These are phyloP conservation scores for Python bivittatus DNA, from an alignment of 2,113 vertebrate species.

Conservation along the genomic window DNA sequence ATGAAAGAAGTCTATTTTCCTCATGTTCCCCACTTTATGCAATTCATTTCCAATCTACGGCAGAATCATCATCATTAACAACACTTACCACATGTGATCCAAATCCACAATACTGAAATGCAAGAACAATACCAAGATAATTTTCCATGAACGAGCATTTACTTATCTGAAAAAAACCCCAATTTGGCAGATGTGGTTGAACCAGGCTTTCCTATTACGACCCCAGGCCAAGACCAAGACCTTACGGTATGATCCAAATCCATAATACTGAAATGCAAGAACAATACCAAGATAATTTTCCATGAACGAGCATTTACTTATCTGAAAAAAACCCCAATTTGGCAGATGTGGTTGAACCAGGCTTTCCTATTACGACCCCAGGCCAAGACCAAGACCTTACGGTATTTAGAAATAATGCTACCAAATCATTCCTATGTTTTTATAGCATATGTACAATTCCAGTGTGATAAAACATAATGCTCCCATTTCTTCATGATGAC, in stretches of 20 bases:
- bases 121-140: conserved; percentile 24
- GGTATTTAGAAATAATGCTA: conserved; percentile 18
- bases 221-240: conserved; percentile 7
- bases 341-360: conserved; percentile 25
- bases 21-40: background rate
- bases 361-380: conserved; percentile 6
- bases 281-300: conserved; percentile 12
- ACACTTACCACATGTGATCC: background rate
- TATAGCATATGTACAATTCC: conserved; percentile 35
- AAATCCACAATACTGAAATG: conserved; percentile 4
- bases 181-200: conserved; percentile 18
- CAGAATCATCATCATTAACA: conserved; percentile 1
- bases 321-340: background rate
- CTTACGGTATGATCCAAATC: background rate
- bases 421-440: conserved; percentile 17
- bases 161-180: background rate
- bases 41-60: conserved; percentile 6
- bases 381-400: conserved; percentile 17
- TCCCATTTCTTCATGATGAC: background rate
- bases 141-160: background rate
- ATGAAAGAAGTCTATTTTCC: background rate
- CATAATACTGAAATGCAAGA: conserved; percentile 16
- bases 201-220: conserved; percentile 14
- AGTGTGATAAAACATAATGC: conserved; percentile 6
- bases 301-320: background rate